Percentiles rank a stretch among this genome's conserved stretches.
phyloP scores from a whole-genome alignment of 2,888 invertebrate genomes.

The Caenorhabditis japonica region DNA sequence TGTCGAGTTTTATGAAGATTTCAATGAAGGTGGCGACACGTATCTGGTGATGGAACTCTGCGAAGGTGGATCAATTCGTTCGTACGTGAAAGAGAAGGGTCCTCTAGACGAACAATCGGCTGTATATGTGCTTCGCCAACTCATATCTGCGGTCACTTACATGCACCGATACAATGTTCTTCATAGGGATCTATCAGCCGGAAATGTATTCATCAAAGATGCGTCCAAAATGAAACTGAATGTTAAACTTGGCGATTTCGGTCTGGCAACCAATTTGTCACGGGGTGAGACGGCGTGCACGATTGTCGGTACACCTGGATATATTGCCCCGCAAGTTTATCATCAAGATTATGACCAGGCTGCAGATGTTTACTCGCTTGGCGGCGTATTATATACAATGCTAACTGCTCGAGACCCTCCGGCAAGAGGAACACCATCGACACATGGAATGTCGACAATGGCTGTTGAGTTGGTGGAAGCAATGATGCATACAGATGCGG shows the following conservation, averaged over 20 bases:
- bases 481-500: slow-evolving; percentile 47
- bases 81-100: slow-evolving; percentile 51
- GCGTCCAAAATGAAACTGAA: slow-evolving; percentile 6
- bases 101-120: slow-evolving; percentile 49
- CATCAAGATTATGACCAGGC: slow-evolving; percentile 42
- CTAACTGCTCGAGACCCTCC: slow-evolving; percentile 54
- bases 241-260: slow-evolving; percentile 65
- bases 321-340: slow-evolving; percentile 62
- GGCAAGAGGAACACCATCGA: slow-evolving; percentile 14
- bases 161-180: slow-evolving; percentile 52
- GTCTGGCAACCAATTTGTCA: slow-evolving; percentile 52
- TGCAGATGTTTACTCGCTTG: slow-evolving; percentile 58
- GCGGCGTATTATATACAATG: slow-evolving; percentile 57
- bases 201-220: slow-evolving; percentile 63
- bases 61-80: slow-evolving; percentile 52
- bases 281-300: slow-evolving; percentile 51
- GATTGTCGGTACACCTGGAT: slow-evolving; percentile 66
- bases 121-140: slow-evolving; percentile 59
- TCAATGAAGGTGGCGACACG: slow-evolving; percentile 39
- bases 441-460: slow-evolving; percentile 1
- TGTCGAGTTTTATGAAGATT: slow-evolving; percentile 53
- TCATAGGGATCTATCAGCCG: slow-evolving; percentile 65
- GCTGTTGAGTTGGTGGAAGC: slow-evolving; percentile 42
- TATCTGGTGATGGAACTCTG: slow-evolving; percentile 66
- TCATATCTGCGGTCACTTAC: slow-evolving; percentile 57